Conservation (phyloP, 2,113 vertebrate genomes). For the Noturus placidus region DNA sequence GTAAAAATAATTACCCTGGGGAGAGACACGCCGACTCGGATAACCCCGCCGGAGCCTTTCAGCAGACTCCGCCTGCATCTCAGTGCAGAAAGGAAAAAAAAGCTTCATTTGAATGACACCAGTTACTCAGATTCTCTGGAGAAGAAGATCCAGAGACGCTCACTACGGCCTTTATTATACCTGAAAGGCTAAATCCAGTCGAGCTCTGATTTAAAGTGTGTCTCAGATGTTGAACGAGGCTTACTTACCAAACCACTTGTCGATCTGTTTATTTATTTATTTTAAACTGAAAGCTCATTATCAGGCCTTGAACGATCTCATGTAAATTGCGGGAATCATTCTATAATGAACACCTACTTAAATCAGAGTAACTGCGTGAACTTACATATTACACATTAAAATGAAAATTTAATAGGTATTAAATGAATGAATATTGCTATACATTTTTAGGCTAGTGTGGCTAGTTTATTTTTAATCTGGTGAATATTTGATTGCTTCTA, state of each 20-base stretch:
- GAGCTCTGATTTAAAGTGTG: conserved; percentile 53
- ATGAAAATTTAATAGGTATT: neutral
- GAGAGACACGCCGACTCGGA: conserved; percentile 61
- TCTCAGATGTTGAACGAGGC: neutral
- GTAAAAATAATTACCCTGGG: conserved; percentile 83
- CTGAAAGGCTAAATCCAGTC: conserved; percentile 62
- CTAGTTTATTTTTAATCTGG: neutral
- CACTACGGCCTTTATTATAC: conserved; percentile 64
- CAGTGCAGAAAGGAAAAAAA: conserved; percentile 46
- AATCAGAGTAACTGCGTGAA: neutral
- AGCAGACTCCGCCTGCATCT: conserved; percentile 53
- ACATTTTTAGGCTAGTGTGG: neutral
- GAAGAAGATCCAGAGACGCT: conserved; percentile 27
- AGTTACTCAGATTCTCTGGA: conserved; percentile 64
- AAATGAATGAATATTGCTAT: neutral
- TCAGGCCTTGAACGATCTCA: neutral
- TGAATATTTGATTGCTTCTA: neutral
- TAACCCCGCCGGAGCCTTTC: conserved; percentile 56
- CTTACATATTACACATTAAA: neutral
- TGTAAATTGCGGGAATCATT: neutral
- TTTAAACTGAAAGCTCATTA: neutral
- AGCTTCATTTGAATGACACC: conserved; percentile 71
- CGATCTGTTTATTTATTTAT: neutral
- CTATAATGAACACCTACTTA: neutral
- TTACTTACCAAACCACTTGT: neutral